phyloP scores from a whole-genome alignment of 2,113 vertebrate genomes.

The Gorsachius goisagi region DNA sequence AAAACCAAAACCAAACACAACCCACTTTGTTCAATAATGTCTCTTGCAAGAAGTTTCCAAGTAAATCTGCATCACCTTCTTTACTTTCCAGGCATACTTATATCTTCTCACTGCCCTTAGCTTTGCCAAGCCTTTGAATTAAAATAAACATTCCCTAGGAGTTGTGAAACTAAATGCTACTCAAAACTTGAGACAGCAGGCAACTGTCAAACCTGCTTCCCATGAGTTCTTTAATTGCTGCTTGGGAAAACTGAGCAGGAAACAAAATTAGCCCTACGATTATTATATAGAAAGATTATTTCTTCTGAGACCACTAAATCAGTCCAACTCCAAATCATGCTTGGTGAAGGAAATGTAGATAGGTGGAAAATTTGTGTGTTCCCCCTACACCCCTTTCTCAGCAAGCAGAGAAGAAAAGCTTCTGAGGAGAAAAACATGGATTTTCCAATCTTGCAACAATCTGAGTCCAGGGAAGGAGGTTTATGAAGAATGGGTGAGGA shows the following conservation, averaged over 20 bases:
- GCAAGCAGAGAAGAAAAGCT: neutral
- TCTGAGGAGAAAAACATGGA: neutral
- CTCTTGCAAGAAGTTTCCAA: neutral
- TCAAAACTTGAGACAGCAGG: slow-evolving; percentile 33
- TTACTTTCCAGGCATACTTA: neutral
- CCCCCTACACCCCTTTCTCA: neutral
- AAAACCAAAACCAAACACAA: neutral
- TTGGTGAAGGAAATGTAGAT: neutral
- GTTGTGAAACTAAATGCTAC: neutral
- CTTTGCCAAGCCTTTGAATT: slow-evolving; percentile 6
- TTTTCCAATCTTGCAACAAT: neutral
- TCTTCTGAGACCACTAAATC: neutral
- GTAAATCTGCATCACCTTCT: neutral
- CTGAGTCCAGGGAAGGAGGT: neutral
- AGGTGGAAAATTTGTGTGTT: neutral
- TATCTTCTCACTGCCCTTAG: neutral
- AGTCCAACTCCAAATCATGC: neutral
- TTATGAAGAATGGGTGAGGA: neutral
- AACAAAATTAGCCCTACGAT: neutral
- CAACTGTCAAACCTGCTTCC: neutral
- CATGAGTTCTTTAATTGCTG: neutral
- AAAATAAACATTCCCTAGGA: slow-evolving; percentile 6
- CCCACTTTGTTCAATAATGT: neutral
- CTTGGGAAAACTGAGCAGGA: neutral
- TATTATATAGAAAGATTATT: slow-evolving; percentile 19